Evolutionary conservation across 1,140 invertebrate genomes (phyloP).

Genomic region (Hormaphis cornu): DNA sequence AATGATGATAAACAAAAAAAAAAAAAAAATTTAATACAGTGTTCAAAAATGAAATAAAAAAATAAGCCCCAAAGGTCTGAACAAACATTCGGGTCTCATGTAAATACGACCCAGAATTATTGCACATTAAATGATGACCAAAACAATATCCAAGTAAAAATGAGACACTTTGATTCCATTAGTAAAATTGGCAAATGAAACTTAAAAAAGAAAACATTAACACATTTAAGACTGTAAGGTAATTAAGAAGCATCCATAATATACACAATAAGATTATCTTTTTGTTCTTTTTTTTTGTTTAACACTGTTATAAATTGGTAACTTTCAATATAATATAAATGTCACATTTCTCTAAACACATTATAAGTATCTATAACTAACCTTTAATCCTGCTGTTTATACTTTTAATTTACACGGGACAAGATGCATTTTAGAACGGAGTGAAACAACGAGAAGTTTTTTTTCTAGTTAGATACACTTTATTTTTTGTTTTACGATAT

Average conservation of each 20-base stretch:
- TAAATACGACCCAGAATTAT: conserved; percentile 2
- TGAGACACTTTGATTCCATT: neutral
- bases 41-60: neutral
- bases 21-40: neutral
- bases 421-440: neutral
- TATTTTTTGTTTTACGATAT: too few relatives aligned
- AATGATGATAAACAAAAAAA: neutral
- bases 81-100: neutral
- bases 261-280: conserved; percentile 18
- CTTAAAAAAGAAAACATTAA: neutral
- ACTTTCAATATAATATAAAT: conserved; percentile 18
- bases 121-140: neutral
- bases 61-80: neutral
- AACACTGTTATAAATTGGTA: conserved; percentile 23
- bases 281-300: conserved; percentile 15
- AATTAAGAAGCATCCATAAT: neutral
- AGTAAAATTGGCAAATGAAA: neutral
- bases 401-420: neutral
- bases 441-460: neutral
- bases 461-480: too few relatives aligned
- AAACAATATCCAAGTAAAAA: neutral
- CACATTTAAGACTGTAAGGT: neutral
- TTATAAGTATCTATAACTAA: conserved; percentile 7
- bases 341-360: neutral
- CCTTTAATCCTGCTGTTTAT: neutral